These are phyloP conservation scores for Sebastes steindachneri DNA, from an alignment of 2,797 vertebrate genomes.

Conservation along the genomic window DNA sequence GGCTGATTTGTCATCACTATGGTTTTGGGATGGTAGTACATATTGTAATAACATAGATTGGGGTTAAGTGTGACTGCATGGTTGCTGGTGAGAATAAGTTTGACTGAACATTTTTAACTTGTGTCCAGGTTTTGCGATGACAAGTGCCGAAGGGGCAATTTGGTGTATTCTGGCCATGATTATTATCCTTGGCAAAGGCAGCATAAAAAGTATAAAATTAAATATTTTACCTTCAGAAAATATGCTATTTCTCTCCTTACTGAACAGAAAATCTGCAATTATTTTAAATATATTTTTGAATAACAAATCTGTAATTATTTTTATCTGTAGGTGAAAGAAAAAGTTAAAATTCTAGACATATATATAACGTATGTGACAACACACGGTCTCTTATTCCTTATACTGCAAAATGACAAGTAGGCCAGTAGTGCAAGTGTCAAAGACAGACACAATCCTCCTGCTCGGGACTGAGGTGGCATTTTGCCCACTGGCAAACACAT, in stretches of 20 bases:
- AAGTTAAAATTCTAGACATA: not conserved
- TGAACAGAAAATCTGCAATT: not conserved
- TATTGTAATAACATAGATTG: not conserved
- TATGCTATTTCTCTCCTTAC: not conserved
- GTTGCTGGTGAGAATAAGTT: too few species aligned
- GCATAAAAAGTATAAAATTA: not conserved
- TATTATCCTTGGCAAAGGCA: not conserved
- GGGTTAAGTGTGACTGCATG: not conserved
- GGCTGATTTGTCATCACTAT: slow-evolving; percentile 8
- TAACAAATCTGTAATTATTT: too few species aligned
- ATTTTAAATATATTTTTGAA: too few species aligned
- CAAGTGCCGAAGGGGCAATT: too few species aligned
- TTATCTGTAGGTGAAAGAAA: not conserved
- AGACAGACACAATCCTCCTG: not conserved
- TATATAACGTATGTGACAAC: not conserved
- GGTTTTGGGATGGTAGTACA: not conserved
- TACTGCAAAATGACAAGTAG: not conserved
- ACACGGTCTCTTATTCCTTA: not conserved
- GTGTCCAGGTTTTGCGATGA: too few species aligned
- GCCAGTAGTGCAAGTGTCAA: not conserved
- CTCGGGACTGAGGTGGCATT: not conserved
- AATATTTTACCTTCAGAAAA: not conserved
- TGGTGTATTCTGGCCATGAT: too few species aligned
- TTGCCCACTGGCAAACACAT: not conserved
- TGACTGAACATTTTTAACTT: too few species aligned